A percentile compares a stretch with the other conserved stretches of the same genome.
phyloP scores from a whole-genome alignment of 2,888 invertebrate species.

The Chalcis sispes region DNA sequence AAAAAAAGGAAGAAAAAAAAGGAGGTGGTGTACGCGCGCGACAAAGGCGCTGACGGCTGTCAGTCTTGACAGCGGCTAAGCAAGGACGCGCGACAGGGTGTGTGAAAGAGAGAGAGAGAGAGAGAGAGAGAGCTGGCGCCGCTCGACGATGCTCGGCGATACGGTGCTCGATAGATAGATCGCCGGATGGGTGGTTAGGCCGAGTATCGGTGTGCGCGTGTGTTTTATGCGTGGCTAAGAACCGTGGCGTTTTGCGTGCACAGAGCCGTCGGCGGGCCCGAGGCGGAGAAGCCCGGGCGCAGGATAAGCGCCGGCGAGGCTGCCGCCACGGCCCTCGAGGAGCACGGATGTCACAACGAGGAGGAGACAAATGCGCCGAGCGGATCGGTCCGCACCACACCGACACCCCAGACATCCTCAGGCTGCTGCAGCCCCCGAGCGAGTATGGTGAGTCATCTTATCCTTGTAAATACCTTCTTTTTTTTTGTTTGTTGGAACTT shows the following conservation, averaged over 20 bases:
- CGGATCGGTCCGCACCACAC: background rate
- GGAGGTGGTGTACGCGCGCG: background rate
- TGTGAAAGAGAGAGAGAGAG: background rate
- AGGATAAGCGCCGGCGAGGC: slow-evolving; percentile 26
- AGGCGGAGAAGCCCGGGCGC: slow-evolving; percentile 11
- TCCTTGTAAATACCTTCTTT: background rate
- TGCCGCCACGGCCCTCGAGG: background rate
- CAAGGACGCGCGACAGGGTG: too few species aligned
- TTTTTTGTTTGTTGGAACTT: background rate
- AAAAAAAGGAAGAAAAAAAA: background rate
- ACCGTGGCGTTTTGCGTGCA: slow-evolving; percentile 48
- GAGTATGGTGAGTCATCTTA: slow-evolving; percentile 37
- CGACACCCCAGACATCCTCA: slow-evolving; percentile 9
- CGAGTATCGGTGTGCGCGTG: too few species aligned
- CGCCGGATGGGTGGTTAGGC: too few species aligned
- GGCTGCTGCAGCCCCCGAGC: slow-evolving; percentile 30
- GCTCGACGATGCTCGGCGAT: too few species aligned
- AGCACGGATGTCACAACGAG: slow-evolving; percentile 32
- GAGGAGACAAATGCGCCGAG: slow-evolving; percentile 3
- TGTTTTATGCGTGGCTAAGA: too few species aligned
- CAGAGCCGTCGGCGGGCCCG: slow-evolving; percentile 7
- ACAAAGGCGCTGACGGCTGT: background rate
- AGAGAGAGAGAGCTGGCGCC: background rate
- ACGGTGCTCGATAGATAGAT: too few species aligned
- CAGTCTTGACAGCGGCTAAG: background rate